phyloP scores from a whole-genome alignment of 1,140 invertebrate genomes.

The Ips nitidus region DNA sequence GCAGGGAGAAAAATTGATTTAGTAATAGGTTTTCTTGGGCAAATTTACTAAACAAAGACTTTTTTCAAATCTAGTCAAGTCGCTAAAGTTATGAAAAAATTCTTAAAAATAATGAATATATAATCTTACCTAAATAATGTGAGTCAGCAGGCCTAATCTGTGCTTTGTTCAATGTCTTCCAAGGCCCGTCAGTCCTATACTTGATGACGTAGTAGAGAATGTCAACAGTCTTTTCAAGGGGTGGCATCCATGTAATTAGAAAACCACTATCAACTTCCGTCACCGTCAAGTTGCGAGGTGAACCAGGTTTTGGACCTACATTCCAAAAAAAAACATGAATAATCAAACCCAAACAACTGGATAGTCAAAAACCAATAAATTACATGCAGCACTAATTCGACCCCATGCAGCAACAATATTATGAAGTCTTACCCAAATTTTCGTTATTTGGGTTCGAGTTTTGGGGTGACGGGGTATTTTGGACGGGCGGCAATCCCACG shows the following conservation, averaged over 20 bases:
- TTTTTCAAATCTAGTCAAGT: too few species aligned
- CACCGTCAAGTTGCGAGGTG: conserved; percentile 84
- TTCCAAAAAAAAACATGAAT: not conserved
- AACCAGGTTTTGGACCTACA: conserved; percentile 83
- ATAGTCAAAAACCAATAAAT: not conserved
- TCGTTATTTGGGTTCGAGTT: conserved; percentile 60
- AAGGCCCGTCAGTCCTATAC: conserved; percentile 82
- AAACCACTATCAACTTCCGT: conserved; percentile 84
- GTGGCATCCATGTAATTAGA: conserved; percentile 84
- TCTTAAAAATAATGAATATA: conserved; percentile 41
- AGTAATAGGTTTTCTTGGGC: too few species aligned
- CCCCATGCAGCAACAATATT: not conserved
- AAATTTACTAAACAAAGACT: not conserved
- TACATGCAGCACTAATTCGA: not conserved
- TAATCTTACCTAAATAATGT: conserved; percentile 75
- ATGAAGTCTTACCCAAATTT: conserved; percentile 58
- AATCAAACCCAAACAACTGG: not conserved
- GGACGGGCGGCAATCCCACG: conserved; percentile 56
- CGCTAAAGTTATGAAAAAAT: too few species aligned
- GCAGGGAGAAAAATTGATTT: too few species aligned
- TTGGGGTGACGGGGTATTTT: conserved; percentile 47
- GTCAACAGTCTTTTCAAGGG: conserved; percentile 73
- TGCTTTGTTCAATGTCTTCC: conserved; percentile 84
- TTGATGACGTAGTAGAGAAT: conserved; percentile 91
- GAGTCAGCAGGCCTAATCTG: conserved; percentile 86